phyloP scores from a whole-genome alignment of 2,888 invertebrate species.

The Kuschelorhynchus macadamiae region DNA sequence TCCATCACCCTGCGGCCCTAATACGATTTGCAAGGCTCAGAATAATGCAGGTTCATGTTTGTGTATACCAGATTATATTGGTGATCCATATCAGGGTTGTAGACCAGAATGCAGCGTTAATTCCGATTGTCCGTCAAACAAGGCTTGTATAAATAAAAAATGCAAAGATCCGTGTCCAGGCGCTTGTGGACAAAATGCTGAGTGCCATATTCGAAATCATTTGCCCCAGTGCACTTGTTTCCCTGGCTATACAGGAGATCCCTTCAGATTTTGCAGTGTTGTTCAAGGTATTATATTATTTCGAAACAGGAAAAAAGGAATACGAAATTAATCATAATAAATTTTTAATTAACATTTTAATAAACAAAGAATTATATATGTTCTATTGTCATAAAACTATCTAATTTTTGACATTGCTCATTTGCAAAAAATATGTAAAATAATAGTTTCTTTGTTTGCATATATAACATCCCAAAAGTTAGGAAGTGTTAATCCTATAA shows the following conservation, averaged over 20 bases:
- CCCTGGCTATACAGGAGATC: constrained; percentile 60
- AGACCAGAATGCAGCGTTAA: constrained; percentile 82
- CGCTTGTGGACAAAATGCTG: constrained; percentile 81
- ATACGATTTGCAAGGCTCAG: constrained; percentile 72
- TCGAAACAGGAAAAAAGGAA: too few species aligned
- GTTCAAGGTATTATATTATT: constrained; percentile 49
- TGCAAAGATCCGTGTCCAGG: constrained; percentile 87
- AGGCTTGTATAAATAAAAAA: constrained; percentile 80
- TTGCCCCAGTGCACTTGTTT: constrained; percentile 78
- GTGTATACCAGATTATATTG: constrained; percentile 79
- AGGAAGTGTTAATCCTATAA: too few species aligned
- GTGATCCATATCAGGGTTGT: constrained; percentile 83
- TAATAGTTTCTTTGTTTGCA: too few species aligned
- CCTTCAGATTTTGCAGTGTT: constrained; percentile 57
- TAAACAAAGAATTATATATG: too few species aligned
- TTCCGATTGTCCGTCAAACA: constrained; percentile 80
- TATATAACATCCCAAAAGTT: too few species aligned
- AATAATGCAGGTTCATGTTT: constrained; percentile 76
- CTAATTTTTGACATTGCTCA: too few species aligned
- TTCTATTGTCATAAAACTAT: too few species aligned
- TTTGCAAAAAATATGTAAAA: too few species aligned
- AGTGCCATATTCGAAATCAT: constrained; percentile 82
- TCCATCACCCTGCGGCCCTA: constrained; percentile 79
- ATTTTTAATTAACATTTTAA: too few species aligned
- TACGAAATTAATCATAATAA: too few species aligned